phyloP scores from a whole-genome alignment of 2,888 invertebrate species.

The Morpho helenor region DNA sequence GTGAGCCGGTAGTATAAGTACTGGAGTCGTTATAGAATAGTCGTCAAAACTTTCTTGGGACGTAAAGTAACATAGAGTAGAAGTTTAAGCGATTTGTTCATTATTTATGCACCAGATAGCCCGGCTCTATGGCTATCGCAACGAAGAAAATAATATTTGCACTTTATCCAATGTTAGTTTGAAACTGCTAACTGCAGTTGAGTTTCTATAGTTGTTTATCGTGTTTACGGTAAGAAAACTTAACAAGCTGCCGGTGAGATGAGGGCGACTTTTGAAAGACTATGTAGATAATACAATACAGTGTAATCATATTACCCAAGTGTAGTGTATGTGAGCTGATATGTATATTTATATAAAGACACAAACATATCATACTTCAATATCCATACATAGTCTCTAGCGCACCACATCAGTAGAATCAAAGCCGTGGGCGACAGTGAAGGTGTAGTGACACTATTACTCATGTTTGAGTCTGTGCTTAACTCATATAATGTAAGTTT shows the following conservation, averaged over 20 bases:
- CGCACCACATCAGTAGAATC: no score
- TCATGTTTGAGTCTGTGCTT: no score
- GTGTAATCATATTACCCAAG: no score
- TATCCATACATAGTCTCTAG: no score
- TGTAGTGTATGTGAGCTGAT: no score
- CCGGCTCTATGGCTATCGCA: slow-evolving; percentile 19
- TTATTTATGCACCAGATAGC: slow-evolving; percentile 26
- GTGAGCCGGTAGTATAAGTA: slow-evolving; percentile 6
- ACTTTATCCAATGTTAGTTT: slow-evolving; percentile 31
- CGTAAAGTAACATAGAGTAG: slow-evolving; percentile 24
- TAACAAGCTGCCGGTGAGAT: slow-evolving; percentile 22
- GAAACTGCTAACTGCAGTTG: slow-evolving; percentile 32
- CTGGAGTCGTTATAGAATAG: slow-evolving; percentile 21
- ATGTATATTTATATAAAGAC: no score
- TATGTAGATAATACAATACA: not conserved
- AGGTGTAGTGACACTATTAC: no score
- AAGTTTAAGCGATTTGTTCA: slow-evolving; percentile 28
- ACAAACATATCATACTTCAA: no score
- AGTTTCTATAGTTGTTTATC: slow-evolving; percentile 27
- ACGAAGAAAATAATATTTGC: slow-evolving; percentile 25
- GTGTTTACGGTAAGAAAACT: slow-evolving; percentile 28
- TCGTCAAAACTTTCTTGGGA: slow-evolving; percentile 26
- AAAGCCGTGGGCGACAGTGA: no score
- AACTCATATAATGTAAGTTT: no score
- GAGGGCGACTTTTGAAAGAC: not conserved